Base-by-base conservation (phyloP, 2,797 vertebrate species). In the Manis javanica region DNA sequence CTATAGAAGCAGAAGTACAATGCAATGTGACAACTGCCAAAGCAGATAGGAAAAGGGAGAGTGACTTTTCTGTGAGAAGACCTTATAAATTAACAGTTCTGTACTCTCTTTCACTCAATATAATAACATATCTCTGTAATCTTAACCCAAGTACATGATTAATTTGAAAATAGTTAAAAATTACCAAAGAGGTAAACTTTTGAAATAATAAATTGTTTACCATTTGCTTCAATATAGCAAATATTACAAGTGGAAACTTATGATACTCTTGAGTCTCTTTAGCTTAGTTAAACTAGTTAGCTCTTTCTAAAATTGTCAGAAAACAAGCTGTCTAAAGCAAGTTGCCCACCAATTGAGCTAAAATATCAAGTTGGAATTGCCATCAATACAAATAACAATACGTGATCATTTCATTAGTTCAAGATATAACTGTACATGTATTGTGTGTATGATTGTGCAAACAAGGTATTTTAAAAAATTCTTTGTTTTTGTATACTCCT, bases 281-380 rank as follows among this genome's bases (percentile, higher is more conserved):
- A 85, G n/a, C 57, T 92, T 87, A 94, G 57, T n/a, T 78, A 85
- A 97, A 79, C 90, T 61, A 72, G 6, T 49, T n/a, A 95, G 69
- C 14, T 69, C 31, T 31, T 91, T 87, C 87, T 95, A 81, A 85
- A 84, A 6, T 29, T 90, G 57, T 71, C 26, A 75, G 26, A 93
- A 46, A 87, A 95, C 23, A 93, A 91, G 53, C 4, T 82, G 61
- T 66, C n/a, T 5, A 82, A 87, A 72, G 1, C 21, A 86, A 53
- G n/a, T 90, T 8, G 87, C 18, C 29, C 81, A 68, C 57, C 37
- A 71, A 34, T 23, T 95, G 51, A 88, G 61, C 21, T 71, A 74
- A 92, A 92, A 87, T 61, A 23, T 69, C 51, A 94, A 78, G 55
- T 19, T 3, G 53, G 57, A 71, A 61, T 93, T 81, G 74, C 64